Evolutionary conservation across 2,797 vertebrate genomes (phyloP).

Genomic region (Nannoperca australis): DNA sequence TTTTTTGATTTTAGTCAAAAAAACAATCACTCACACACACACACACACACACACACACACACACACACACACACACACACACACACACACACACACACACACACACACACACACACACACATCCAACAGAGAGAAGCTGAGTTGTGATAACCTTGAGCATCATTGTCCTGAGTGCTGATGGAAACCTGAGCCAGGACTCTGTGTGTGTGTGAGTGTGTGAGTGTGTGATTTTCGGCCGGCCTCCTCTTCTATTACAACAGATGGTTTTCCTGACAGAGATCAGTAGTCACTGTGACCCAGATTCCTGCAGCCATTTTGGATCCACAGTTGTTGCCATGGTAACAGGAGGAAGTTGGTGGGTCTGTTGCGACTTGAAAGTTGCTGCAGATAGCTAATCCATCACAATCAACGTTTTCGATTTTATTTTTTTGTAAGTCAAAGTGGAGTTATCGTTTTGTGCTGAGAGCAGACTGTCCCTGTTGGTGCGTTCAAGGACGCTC

Average conservation of each 20-base stretch:
- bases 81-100: neutral
- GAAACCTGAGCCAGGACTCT: constrained; percentile 50
- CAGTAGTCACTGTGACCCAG: constrained; percentile 64
- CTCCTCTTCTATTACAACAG: constrained; percentile 57
- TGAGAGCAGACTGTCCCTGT: neutral
- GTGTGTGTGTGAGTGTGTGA: neutral
- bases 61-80: too few relatives aligned
- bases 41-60: too few relatives aligned
- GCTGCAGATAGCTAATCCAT: constrained; percentile 33
- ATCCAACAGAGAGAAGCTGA: constrained; percentile 17
- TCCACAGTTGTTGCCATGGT: constrained; percentile 50
- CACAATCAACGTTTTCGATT: neutral
- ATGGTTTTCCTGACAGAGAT: constrained; percentile 68
- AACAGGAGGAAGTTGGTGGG: constrained; percentile 40
- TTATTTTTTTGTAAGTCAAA: neutral
- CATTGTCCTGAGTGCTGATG: constrained; percentile 48
- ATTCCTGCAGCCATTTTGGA: constrained; percentile 60
- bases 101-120: neutral
- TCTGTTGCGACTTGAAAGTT: constrained; percentile 35
- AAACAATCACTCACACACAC: too few relatives aligned
- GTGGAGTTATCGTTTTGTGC: neutral
- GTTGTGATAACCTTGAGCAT: constrained; percentile 32
- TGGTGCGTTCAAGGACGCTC: constrained; percentile 21
- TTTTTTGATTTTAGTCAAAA: too few relatives aligned
- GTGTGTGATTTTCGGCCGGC: constrained; percentile 1